These are phyloP conservation scores for Crocuta crocuta DNA, from an alignment of 2,113 vertebrate species.

Conservation along the genomic window DNA sequence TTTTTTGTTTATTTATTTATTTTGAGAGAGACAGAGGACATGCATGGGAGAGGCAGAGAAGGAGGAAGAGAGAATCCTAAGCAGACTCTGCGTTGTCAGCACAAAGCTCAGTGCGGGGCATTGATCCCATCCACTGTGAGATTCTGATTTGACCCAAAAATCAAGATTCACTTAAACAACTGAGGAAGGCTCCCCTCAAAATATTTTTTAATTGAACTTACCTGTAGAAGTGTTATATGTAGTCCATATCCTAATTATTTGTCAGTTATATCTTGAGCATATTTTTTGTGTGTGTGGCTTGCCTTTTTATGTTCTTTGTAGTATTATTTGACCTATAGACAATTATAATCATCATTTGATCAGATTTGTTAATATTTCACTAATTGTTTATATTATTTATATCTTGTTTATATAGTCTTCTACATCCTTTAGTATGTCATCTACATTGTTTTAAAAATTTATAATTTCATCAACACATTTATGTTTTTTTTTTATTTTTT, in stretches of 20 bases:
- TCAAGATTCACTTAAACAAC: no score
- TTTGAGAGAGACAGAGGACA: no score
- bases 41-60: no score
- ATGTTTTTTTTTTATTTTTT: no score
- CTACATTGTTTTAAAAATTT: neutral
- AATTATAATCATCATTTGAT: neutral
- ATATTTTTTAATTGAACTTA: neutral
- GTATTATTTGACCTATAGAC: neutral
- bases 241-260: neutral
- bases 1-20: no score
- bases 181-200: neutral
- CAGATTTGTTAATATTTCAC: neutral
- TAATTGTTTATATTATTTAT: neutral
- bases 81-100: no score
- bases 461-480: neutral
- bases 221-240: neutral
- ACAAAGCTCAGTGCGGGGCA: no score
- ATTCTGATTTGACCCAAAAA: no score
- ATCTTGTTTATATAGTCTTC: neutral
- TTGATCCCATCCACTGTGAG: no score
- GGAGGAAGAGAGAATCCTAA: no score
- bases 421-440: neutral
- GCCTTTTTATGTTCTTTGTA: neutral
- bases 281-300: neutral
- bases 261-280: neutral